These are phyloP conservation scores for Galaxea fascicularis DNA, from an alignment of 92 coral and sea anemone genomes.

Conservation along the genomic window DNA sequence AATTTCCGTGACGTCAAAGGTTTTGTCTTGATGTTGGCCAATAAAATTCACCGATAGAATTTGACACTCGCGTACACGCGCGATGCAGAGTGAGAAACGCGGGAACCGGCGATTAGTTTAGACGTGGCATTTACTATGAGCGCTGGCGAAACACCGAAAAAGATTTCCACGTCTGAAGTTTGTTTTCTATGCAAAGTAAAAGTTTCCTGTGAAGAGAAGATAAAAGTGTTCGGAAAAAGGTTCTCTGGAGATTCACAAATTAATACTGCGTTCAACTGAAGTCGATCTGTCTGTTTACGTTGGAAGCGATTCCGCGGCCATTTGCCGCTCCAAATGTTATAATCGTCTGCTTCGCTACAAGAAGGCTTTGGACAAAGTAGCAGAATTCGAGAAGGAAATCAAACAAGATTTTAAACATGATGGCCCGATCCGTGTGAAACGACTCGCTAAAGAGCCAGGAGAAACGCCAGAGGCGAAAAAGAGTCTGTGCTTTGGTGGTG, in stretches of 20 bases:
- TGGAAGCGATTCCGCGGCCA: slow-evolving; percentile 9
- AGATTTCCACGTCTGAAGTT: not conserved
- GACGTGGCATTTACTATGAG: too few relatives aligned
- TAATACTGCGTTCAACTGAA: slow-evolving; percentile 9
- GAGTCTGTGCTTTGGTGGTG: slow-evolving; percentile 22
- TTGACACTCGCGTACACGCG: too few relatives aligned
- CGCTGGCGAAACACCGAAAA: slow-evolving; percentile 2
- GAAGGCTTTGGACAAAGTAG: slow-evolving; percentile 25
- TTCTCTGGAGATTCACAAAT: slow-evolving; percentile 8
- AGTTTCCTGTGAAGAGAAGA: slow-evolving; percentile 8
- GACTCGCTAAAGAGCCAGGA: slow-evolving; percentile 53
- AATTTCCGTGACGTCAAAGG: too few relatives aligned
- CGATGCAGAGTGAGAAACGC: too few relatives aligned
- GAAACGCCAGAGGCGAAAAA: slow-evolving; percentile 49
- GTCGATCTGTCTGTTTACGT: slow-evolving; percentile 29
- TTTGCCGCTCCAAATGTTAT: slow-evolving; percentile 43
- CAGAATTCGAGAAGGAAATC: slow-evolving; percentile 37
- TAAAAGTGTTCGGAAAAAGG: slow-evolving; percentile 11
- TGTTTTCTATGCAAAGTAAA: slow-evolving; percentile 20
- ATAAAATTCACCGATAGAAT: too few relatives aligned
- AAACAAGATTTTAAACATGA: slow-evolving; percentile 35
- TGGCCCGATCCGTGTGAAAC: slow-evolving; percentile 32
- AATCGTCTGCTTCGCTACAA: slow-evolving; percentile 30
- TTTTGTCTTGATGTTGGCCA: too few relatives aligned
- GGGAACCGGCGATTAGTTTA: too few relatives aligned